These are phyloP conservation scores for Sparidentex hasta DNA, from an alignment of 2,797 vertebrate genomes.

Conservation along the genomic window DNA sequence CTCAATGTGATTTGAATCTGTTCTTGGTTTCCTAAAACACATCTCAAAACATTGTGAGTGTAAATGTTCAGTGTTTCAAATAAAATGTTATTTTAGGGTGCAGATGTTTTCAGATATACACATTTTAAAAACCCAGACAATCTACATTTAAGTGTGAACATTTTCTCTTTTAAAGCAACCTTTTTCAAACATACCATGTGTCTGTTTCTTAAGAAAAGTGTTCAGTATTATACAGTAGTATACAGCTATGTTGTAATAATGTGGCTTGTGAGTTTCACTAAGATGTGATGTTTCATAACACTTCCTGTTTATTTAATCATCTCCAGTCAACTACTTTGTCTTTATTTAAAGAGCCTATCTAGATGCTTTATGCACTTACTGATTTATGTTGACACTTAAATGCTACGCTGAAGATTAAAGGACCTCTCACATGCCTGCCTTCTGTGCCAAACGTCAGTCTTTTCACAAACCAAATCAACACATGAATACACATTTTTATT, in stretches of 20 bases:
- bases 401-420: background rate
- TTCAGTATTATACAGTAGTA: background rate
- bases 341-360: background rate
- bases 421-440: background rate
- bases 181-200: background rate
- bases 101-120: background rate
- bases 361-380: background rate
- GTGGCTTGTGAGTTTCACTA: background rate
- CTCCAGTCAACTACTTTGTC: background rate
- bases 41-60: background rate
- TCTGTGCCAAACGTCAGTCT: background rate
- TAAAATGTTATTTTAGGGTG: background rate
- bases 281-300: background rate
- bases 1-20: background rate
- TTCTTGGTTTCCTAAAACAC: background rate
- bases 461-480: conserved; percentile 21
- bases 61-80: background rate
- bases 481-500: conserved; percentile 74
- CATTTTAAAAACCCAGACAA: background rate
- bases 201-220: background rate
- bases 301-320: conserved; percentile 1
- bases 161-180: background rate
- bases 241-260: background rate
- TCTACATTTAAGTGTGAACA: background rate
- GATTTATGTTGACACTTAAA: background rate